These are phyloP conservation scores for Procambarus clarkii DNA, from an alignment of 1,140 invertebrate species.

Conservation along the genomic window DNA sequence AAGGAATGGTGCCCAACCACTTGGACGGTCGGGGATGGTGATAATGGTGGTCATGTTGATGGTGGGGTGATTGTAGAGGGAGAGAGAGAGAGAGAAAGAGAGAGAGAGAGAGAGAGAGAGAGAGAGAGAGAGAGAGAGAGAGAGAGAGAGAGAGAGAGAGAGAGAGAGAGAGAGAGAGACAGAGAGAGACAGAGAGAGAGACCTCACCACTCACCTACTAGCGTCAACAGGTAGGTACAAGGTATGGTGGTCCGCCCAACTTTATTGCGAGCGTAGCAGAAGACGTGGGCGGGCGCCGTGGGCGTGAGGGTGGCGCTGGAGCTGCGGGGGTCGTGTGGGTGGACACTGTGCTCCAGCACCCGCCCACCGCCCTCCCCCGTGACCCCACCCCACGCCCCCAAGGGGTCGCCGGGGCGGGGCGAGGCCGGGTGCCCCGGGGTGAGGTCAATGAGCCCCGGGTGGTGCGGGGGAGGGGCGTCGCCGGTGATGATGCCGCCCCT, in stretches of 20 bases:
- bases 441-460: constrained; percentile 61
- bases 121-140: background rate
- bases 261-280: constrained; percentile 63
- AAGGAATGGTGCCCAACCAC: too few species aligned
- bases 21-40: background rate
- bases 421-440: constrained; percentile 29
- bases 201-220: constrained; percentile 49
- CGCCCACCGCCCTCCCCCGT: background rate
- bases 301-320: constrained; percentile 50
- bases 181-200: constrained; percentile 16
- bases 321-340: constrained; percentile 35
- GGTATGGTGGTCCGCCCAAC: constrained; percentile 58
- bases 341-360: constrained; percentile 12
- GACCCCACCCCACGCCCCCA: constrained; percentile 3
- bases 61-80: background rate
- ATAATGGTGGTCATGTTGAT: constrained; percentile 7
- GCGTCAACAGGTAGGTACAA: constrained; percentile 48
- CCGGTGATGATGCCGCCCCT: constrained; percentile 64
- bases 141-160: constrained; percentile 43
- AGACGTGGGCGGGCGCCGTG: constrained; percentile 52
- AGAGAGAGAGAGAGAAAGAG: background rate
- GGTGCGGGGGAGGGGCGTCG: constrained; percentile 45
- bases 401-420: background rate
- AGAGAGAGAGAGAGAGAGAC: constrained; percentile 32
- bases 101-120: background rate